phyloP scores from a whole-genome alignment of 1,140 invertebrate genomes.

The Lasioglossum albipes region DNA sequence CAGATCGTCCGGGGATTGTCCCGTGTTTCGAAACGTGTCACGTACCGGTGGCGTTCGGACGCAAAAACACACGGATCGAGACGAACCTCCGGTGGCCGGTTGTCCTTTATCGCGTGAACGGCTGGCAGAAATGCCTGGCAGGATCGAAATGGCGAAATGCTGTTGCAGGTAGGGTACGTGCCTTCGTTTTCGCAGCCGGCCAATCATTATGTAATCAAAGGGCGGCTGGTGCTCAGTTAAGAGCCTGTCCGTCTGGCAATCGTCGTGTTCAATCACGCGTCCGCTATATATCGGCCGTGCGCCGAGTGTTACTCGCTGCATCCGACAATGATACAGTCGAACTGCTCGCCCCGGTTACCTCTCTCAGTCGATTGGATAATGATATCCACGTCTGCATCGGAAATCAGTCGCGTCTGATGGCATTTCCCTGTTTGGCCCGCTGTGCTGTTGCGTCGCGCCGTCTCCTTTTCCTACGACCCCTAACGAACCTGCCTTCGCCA shows the following conservation, averaged over 20 bases:
- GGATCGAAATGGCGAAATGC: conserved; percentile 25
- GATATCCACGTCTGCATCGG: conserved; percentile 53
- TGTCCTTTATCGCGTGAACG: conserved; percentile 9
- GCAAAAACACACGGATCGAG: conserved; percentile 9
- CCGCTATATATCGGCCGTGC: conserved; percentile 8
- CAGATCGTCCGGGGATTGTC: conserved; percentile 2
- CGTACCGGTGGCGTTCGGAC: conserved; percentile 6
- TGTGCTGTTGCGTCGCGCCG: not conserved
- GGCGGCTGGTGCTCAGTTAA: conserved; percentile 18
- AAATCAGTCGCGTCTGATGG: conserved; percentile 40
- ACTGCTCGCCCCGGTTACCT: not conserved
- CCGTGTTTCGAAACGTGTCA: conserved; percentile 11
- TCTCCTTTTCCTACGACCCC: not conserved
- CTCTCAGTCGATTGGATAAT: conserved; percentile 54
- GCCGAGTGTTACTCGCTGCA: conserved; percentile 40
- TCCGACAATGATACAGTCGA: conserved; percentile 57
- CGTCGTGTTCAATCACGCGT: conserved; percentile 56
- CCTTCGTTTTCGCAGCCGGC: conserved; percentile 11
- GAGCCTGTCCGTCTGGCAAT: conserved; percentile 32
- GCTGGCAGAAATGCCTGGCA: not conserved
- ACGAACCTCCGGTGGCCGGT: not conserved
- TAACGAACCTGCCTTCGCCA: not conserved
- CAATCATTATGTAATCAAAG: conserved; percentile 51
- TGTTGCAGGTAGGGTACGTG: not conserved
- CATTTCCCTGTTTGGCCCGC: conserved; percentile 19